Conservation (phyloP, 2,113 vertebrate species). For the pig (Sus scrofa) region T2T-Sscrofa CM000824.6:232318501-232319000, state of each 20-base stretch:
- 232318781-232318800: background rate
- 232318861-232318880: fast-evolving
- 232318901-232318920: no score
- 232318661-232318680: background rate
- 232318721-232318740: background rate
- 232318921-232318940: background rate
- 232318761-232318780: background rate
- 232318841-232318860: fast-evolving
- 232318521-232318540: fast-evolving
- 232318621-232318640: background rate
- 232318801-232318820: background rate
- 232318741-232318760: background rate
- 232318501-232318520: fast-evolving
- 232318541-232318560: no score
- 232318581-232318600: no score
- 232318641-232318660: background rate
- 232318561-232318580: no score
- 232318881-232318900: fast-evolving
- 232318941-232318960: no score
- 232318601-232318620: no score
- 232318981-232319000: background rate
- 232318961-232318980: background rate
- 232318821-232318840: fast-evolving
- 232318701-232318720: background rate
- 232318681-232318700: no score